Evolutionary conservation across 37 sponge, comb jelly and placozoan species (phyloP).

Genomic region (Hormiphora californensis): DNA sequence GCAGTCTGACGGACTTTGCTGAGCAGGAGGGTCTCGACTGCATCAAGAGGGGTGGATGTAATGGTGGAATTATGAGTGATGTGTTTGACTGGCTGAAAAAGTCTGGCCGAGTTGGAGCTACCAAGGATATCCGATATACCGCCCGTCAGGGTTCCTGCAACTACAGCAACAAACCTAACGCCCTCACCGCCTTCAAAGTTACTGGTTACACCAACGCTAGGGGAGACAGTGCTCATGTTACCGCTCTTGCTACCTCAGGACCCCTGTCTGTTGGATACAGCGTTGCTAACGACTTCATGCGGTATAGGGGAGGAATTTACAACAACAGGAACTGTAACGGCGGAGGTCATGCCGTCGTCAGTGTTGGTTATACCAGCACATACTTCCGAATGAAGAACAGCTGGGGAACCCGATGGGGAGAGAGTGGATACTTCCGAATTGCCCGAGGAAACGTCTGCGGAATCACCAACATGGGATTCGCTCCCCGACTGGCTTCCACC

Average conservation of each 20-base stretch:
- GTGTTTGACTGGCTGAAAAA: neutral
- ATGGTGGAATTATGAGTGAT: neutral
- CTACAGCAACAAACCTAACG: neutral
- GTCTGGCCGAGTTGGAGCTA: neutral
- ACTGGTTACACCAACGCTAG: neutral
- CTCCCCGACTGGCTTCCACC: neutral
- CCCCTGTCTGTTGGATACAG: conserved; percentile 15
- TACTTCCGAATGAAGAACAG: conserved; percentile 18
- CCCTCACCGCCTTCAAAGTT: neutral
- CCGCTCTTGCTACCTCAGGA: neutral
- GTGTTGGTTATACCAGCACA: neutral
- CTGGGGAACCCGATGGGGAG: neutral
- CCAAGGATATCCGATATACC: neutral
- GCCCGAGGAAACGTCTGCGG: conserved; percentile 6
- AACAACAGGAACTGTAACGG: neutral
- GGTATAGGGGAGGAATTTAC: neutral
- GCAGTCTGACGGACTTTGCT: neutral
- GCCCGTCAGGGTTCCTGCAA: neutral
- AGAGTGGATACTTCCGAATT: conserved; percentile 15
- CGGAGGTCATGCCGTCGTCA: neutral
- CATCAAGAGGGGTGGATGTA: neutral
- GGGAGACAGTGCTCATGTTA: neutral
- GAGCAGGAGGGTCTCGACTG: conserved; percentile 21
- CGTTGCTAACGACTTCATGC: neutral
- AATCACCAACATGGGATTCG: conserved; percentile 1